Percentiles rank a stretch among this genome's conserved stretches.
Evolutionary conservation across 2,888 invertebrate species (phyloP).

Genomic region (Spilosoma lubricipeda): DNA sequence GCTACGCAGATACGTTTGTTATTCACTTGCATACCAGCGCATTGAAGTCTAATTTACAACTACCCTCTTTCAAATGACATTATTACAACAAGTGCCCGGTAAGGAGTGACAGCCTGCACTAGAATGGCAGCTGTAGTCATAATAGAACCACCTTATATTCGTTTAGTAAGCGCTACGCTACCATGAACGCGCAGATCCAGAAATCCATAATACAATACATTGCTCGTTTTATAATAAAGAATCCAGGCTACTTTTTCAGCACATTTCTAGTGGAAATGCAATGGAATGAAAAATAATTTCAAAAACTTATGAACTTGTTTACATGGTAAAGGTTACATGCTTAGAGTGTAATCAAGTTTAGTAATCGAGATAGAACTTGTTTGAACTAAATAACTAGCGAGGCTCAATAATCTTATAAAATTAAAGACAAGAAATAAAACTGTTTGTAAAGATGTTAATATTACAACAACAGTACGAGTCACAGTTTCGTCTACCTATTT

Average conservation of each 20-base stretch:
- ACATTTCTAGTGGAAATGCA: slow-evolving; percentile 9
- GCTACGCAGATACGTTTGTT: slow-evolving; percentile 44
- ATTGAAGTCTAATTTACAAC: slow-evolving; percentile 68
- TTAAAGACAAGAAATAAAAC: not conserved
- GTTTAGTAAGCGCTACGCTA: slow-evolving; percentile 37
- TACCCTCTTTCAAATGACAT: slow-evolving; percentile 70
- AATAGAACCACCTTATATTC: slow-evolving; percentile 59
- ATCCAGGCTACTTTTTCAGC: not conserved
- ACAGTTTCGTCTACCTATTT: no score
- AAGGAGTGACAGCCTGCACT: slow-evolving; percentile 55
- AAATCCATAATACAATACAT: slow-evolving; percentile 28
- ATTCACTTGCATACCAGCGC: slow-evolving; percentile 43
- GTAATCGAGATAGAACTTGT: slow-evolving; percentile 47
- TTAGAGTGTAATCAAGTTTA: slow-evolving; percentile 45
- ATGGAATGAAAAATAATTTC: slow-evolving; percentile 26
- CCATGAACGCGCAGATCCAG: slow-evolving; percentile 22
- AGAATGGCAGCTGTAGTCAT: slow-evolving; percentile 58
- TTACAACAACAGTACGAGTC: no score
- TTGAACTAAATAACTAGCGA: slow-evolving; percentile 36
- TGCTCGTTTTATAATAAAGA: slow-evolving; percentile 3
- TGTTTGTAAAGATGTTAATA: not conserved
- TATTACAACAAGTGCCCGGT: slow-evolving; percentile 60
- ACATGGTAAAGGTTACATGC: slow-evolving; percentile 48
- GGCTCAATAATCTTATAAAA: slow-evolving; percentile 35
- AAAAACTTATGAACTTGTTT: slow-evolving; percentile 20